phyloP scores from a whole-genome alignment of 2,888 invertebrate species.

The Cephus nigrinus region DNA sequence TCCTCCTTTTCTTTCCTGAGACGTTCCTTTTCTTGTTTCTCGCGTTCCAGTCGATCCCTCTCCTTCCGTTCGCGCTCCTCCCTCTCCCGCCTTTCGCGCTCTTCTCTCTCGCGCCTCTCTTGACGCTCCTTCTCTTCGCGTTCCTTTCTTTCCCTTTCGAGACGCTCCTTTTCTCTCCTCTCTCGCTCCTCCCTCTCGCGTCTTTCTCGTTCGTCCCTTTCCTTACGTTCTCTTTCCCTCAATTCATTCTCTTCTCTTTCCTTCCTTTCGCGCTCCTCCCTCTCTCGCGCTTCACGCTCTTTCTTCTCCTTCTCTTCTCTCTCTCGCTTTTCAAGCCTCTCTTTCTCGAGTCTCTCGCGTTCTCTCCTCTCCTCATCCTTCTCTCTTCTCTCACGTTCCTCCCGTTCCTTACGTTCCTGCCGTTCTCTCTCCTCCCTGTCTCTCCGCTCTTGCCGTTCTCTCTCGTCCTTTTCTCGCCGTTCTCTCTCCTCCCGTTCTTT shows the following conservation, averaged over 20 bases:
- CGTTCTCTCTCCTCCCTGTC: conserved; percentile 57
- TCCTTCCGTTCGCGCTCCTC: conserved; percentile 57
- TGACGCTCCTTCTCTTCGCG: conserved; percentile 56
- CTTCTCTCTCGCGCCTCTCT: conserved; percentile 46
- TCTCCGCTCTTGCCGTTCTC: conserved; percentile 49
- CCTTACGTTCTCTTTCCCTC: conserved; percentile 23
- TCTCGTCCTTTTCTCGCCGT: conserved; percentile 55
- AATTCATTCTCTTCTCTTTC: conserved; percentile 33
- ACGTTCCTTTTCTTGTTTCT: conserved; percentile 56
- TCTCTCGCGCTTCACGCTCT: conserved; percentile 47
- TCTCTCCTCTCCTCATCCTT: conserved; percentile 41
- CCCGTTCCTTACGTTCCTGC: conserved; percentile 49
- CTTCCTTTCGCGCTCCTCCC: conserved; percentile 48
- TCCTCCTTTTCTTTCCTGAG: conserved; percentile 60
- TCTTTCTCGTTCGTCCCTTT: conserved; percentile 46
- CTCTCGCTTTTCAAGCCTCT: conserved; percentile 41
- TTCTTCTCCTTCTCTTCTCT: conserved; percentile 57
- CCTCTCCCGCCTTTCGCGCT: conserved; percentile 53
- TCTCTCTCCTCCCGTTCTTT: conserved; percentile 54
- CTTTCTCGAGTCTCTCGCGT: conserved; percentile 56
- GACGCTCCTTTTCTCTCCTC: conserved; percentile 41
- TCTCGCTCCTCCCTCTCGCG: conserved; percentile 36
- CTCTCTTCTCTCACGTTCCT: conserved; percentile 48
- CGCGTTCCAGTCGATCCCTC: conserved; percentile 50
- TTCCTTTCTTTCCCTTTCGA: conserved; percentile 44